A percentile compares a stretch with the other conserved stretches of the same genome.
These are phyloP conservation scores for Lepidurus couesii DNA, from an alignment of 1,140 invertebrate genomes.

Conservation along the genomic window DNA sequence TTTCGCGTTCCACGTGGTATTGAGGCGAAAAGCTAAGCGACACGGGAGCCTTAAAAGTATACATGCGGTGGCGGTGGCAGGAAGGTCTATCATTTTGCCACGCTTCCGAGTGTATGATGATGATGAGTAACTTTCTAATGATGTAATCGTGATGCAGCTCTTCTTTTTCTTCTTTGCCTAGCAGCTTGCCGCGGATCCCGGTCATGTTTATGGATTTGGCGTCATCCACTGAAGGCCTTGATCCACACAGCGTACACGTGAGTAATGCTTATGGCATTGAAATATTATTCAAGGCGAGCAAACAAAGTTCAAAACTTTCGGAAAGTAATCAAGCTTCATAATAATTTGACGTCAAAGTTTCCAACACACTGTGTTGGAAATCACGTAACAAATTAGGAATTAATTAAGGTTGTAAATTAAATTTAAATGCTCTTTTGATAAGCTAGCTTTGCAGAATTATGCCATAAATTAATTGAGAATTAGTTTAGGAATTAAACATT, in stretches of 20 bases:
- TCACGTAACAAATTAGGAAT: too few species aligned
- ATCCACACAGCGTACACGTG: not conserved
- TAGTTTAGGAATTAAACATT: too few species aligned
- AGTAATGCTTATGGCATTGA: slow-evolving; percentile 12
- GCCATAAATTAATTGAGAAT: too few species aligned
- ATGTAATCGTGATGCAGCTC: slow-evolving; percentile 7
- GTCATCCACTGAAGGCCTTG: slow-evolving; percentile 24
- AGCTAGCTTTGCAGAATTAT: too few species aligned
- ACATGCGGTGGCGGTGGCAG: not conserved
- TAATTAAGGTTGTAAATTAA: too few species aligned
- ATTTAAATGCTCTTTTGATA: too few species aligned
- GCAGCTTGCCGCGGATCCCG: slow-evolving; percentile 12
- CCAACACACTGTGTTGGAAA: too few species aligned
- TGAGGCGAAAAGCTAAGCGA: too few species aligned
- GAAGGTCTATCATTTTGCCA: not conserved
- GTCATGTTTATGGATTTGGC: not conserved
- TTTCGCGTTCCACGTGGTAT: too few species aligned
- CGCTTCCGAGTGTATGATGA: not conserved
- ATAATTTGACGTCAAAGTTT: too few species aligned
- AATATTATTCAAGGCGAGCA: slow-evolving; percentile 26
- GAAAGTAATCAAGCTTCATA: too few species aligned
- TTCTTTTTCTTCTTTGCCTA: not conserved
- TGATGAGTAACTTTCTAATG: slow-evolving; percentile 22
- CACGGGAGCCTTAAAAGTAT: not conserved
- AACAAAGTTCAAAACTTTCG: not conserved